A percentile compares a stretch with the other conserved stretches of the same genome.
These are phyloP conservation scores for Myanophis thanlyinensis DNA, from an alignment of 2,113 vertebrate genomes.

Conservation along the genomic window DNA sequence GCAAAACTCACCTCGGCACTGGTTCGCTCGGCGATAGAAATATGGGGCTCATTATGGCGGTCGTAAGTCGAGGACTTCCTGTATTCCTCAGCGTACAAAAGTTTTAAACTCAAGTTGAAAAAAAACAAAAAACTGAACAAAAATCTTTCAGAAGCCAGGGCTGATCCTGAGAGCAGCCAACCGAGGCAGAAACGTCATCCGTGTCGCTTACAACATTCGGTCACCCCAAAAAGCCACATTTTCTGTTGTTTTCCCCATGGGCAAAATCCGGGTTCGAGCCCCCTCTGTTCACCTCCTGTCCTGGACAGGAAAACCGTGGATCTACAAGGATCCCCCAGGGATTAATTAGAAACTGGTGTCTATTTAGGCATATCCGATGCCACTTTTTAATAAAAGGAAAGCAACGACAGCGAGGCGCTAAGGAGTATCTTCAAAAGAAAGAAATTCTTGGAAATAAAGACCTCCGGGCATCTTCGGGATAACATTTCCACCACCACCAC, in stretches of 20 bases:
- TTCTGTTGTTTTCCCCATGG: neutral
- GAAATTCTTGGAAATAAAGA: conserved; percentile 4
- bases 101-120: neutral
- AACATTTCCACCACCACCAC: no score
- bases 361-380: conserved; percentile 31
- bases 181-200: neutral
- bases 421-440: conserved; percentile 16
- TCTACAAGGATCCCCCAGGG: conserved; percentile 23
- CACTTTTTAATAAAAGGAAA: neutral
- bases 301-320: neutral
- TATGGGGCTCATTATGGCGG: neutral
- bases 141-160: neutral
- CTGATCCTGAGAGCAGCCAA: neutral
- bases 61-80: neutral
- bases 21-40: neutral
- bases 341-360: conserved; percentile 46
- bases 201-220: neutral
- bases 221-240: accelerated
- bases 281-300: neutral
- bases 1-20: neutral
- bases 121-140: neutral
- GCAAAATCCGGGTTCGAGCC: neutral
- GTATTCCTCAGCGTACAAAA: neutral
- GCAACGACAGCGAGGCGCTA: neutral
- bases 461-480: neutral